phyloP scores from a whole-genome alignment of 1,140 invertebrate genomes.

The Drosophila sturtevanti region DNA sequence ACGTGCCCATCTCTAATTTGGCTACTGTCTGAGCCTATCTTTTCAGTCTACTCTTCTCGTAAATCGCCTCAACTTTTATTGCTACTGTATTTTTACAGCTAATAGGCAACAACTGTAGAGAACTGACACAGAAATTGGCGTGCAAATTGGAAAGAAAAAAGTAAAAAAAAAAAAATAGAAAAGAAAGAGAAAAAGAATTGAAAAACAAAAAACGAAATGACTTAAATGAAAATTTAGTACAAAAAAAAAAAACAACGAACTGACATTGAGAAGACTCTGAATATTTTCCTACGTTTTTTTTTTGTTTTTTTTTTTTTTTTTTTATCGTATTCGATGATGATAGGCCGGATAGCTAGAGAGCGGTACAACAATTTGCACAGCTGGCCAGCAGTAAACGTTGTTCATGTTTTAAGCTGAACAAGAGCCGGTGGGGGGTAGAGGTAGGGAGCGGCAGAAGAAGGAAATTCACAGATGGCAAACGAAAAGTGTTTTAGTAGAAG shows the following conservation, averaged over 20 bases:
- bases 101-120: conserved; percentile 64
- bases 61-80: conserved; percentile 42
- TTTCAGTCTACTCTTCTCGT: conserved; percentile 15
- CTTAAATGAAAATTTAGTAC: conserved; percentile 51
- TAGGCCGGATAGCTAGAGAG: conserved; percentile 7
- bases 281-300: conserved; percentile 3
- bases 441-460: not conserved
- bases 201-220: conserved; percentile 11
- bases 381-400: conserved; percentile 26
- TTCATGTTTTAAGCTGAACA: conserved; percentile 11
- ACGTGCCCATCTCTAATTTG: conserved; percentile 11
- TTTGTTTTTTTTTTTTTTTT: conserved; percentile 12
- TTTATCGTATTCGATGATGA: conserved; percentile 40
- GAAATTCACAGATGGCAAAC: conserved; percentile 1
- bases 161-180: conserved; percentile 12
- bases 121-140: conserved; percentile 66
- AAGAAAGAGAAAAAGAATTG: conserved; percentile 17
- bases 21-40: conserved; percentile 35
- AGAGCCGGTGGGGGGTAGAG: not conserved
- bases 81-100: conserved; percentile 74
- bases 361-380: conserved; percentile 60
- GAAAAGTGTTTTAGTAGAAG: conserved; percentile 19
- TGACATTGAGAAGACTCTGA: conserved; percentile 40
- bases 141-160: conserved; percentile 61
- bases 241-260: conserved; percentile 3